Evolutionary conservation across 2,113 vertebrate species (phyloP).

Genomic region (Suricata suricatta): DNA sequence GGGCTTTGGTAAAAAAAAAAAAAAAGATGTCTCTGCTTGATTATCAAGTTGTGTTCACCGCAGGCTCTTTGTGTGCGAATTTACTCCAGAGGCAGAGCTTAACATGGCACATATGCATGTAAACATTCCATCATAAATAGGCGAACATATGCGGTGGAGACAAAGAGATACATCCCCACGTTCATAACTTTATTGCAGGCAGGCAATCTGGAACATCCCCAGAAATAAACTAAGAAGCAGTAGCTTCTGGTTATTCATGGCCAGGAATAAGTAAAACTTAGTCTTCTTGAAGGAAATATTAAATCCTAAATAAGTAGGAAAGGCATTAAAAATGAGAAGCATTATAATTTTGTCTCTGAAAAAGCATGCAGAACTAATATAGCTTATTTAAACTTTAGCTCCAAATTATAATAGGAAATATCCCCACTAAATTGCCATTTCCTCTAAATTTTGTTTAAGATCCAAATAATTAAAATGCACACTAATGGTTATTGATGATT

Average conservation of each 20-base stretch:
- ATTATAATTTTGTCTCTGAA: conserved; percentile 10
- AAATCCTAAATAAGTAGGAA: conserved; percentile 22
- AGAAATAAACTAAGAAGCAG: neutral
- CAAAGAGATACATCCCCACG: neutral
- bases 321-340: neutral
- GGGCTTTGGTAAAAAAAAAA: conserved; percentile 17
- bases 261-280: conserved; percentile 6
- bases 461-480: conserved; percentile 81
- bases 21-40: neutral
- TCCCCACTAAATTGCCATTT: conserved; percentile 78
- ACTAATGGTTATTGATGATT: conserved; percentile 77
- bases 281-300: conserved; percentile 47
- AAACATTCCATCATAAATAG: neutral
- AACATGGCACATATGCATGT: neutral
- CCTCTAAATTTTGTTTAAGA: conserved; percentile 81
- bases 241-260: neutral
- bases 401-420: conserved; percentile 78
- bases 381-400: conserved; percentile 74
- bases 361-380: conserved; percentile 54
- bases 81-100: neutral
- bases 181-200: neutral
- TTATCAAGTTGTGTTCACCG: neutral
- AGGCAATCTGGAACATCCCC: neutral
- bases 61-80: conserved; percentile 21
- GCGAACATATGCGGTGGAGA: neutral